A percentile compares a stretch with the other conserved stretches of the same genome.
Conservation (phyloP, 2,888 invertebrate species). For the Onchidella celtica region DNA sequence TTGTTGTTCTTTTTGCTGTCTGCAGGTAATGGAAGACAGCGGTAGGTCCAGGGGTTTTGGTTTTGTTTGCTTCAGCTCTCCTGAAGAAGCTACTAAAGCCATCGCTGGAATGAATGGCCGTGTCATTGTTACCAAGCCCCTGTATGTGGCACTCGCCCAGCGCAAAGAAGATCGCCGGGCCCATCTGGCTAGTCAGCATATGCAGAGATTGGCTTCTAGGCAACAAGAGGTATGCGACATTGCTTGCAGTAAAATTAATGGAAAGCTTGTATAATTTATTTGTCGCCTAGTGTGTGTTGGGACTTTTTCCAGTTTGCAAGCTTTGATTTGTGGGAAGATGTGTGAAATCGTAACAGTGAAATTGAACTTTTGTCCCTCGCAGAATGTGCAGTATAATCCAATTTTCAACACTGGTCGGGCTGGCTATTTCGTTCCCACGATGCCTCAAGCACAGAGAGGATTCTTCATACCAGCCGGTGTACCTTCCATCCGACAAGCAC, state of each 20-base stretch:
- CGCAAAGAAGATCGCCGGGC: constrained; percentile 99
- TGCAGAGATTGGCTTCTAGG: constrained; percentile 92
- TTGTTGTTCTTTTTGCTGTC: not conserved
- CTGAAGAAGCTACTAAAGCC: constrained; percentile 99
- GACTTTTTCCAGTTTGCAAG: no score
- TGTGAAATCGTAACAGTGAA: no score
- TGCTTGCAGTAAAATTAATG: not conserved
- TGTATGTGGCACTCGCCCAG: constrained; percentile 99
- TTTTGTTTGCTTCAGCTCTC: constrained; percentile 98
- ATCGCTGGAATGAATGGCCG: constrained; percentile 99
- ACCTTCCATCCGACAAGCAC: constrained; percentile 89
- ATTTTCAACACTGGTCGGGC: constrained; percentile 78
- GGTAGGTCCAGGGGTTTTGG: constrained; percentile 90
- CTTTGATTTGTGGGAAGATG: no score
- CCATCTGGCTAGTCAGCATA: constrained; percentile 98
- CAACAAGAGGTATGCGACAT: constrained; percentile 84
- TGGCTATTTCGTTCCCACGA: constrained; percentile 94
- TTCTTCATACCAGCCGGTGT: constrained; percentile 94
- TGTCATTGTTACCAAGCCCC: constrained; percentile 96
- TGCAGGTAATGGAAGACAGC: constrained; percentile 69
- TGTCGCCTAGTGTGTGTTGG: not conserved
- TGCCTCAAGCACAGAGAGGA: constrained; percentile 89
- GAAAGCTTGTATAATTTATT: not conserved
- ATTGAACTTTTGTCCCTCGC: no score
- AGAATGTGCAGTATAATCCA: constrained; percentile 41